Evolutionary conservation across 2,113 vertebrate species (phyloP), one percentile per base, ranked within the genome.

Genomic region (Tachycineta bicolor): DNA sequence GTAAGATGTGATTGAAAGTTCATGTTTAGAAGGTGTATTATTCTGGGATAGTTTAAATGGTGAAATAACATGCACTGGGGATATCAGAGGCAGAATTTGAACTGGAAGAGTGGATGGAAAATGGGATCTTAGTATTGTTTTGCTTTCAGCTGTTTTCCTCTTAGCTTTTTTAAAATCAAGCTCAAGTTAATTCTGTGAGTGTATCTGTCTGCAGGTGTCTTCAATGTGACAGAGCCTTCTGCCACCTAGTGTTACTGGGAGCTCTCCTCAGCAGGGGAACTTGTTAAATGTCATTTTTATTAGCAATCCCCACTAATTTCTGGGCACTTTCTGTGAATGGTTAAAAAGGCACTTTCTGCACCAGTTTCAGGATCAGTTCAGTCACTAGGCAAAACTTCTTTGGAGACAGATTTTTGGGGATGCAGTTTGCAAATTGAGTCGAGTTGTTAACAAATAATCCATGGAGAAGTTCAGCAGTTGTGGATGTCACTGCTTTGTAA

Each of bases 171-270:
- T 90, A 26, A 86, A 74, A 68, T 33, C 4, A 59, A 63, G 22
- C n/a, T 77, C 8, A 16, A 55, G 18, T 7, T 7, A 49, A 60
- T 20, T 76, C 59, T 44, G 28, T 43, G 39, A n/a, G 39, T 39
- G 8, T 55, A 41, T 95, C 73, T 87, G 16, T 49, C 80, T 76
- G 90, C 93, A 96, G 93, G 95, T 97, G 83, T 94, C 84, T 81
- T 62, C 63, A 58, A 80, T 90, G 90, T 80, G 93, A 81, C 89
- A 97, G 94, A 84, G 92, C 85, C 93, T 97, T 96, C 97, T 97
- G 97, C 97, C 97, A 97, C 92, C 97, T 97, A 94, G 96, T 97
- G 95, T 97, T 97, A 75, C 93, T 86, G 77, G 50, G 63, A 82
- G 85, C 79, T 86, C 67, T 95, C 29, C 90, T 97, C 84, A 47